Base-by-base conservation (phyloP, 1,140 invertebrate genomes). In the Nylanderia fulva region DNA sequence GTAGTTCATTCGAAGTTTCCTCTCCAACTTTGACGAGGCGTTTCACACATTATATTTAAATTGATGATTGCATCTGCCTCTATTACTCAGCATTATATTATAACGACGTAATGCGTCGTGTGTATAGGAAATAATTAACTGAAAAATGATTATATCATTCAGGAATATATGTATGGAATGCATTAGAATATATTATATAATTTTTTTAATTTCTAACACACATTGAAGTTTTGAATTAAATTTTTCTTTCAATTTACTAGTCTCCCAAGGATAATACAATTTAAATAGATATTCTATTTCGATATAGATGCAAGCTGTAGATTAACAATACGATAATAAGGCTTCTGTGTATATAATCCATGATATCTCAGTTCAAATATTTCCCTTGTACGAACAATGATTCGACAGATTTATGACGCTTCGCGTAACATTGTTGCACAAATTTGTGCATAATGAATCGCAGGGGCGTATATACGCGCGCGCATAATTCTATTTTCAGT, bases 401-500 rank as follows among this genome's bases (percentile, higher is more conserved):
- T n/a, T 72, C 27, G 33, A 39, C 42, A 48, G 15, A 36, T 13
- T 18, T 7, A 6, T 2, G 18, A 56, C 24, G 36, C 29, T 18
- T n/a, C 6, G 1, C 9, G 9, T 45, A 33, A 48, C 21, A 27
- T 75, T 58, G 39, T 39, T 58, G 71, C 24, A 13, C 21, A 56
- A 71, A 24, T 36, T 45, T 15, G n/a, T 29, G 15, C 52, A 33
- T 74, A 56, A 82, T 27, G 66, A 82, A n/a, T 29, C 36, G 33
- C 68, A 13, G 18, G 45, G 68, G 45, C 68, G 68, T 33, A 3
- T 69, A 29, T 24, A 29, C 74, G 42, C 36, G 48, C n/a, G 42
- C 11, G 15, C 18, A n/a, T 33, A 85, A 86, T 86, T 66, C 64
- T 69, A 56, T 36, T 45, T 58, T 21, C n/a, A 86, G 56, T 21